phyloP scores from a whole-genome alignment of 1,140 invertebrate species.

The Aphis gossypii region DNA sequence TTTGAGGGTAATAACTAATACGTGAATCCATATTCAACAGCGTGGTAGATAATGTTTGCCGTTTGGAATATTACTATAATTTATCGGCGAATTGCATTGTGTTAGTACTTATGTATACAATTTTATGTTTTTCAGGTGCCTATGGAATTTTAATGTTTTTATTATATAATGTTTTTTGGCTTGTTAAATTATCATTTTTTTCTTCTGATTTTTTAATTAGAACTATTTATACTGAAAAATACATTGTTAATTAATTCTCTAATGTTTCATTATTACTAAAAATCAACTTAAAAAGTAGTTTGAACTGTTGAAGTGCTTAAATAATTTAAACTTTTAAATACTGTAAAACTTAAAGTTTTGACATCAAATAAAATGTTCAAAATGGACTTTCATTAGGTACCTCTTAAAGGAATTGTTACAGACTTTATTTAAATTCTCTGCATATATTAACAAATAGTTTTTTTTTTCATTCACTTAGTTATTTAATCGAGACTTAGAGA shows the following conservation, averaged over 20 bases:
- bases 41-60: background rate
- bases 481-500: conserved; percentile 1
- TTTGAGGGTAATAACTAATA: background rate
- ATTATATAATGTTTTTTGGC: background rate
- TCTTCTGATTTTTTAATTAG: background rate
- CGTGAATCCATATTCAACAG: background rate
- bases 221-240: conserved; percentile 5
- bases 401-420: conserved; percentile 17
- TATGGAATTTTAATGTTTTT: background rate
- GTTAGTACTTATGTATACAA: background rate
- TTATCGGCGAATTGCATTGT: background rate
- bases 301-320: conserved; percentile 37
- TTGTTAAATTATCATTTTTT: background rate
- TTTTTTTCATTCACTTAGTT: background rate
- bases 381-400: conserved; percentile 39
- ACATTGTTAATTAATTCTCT: conserved; percentile 20
- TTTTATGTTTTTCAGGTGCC: background rate
- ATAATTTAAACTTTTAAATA: conserved; percentile 23
- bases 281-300: conserved; percentile 26
- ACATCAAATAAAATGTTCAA: conserved; percentile 45
- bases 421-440: conserved; percentile 30
- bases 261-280: conserved; percentile 2
- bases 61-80: background rate
- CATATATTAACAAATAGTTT: conserved; percentile 1
- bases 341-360: conserved; percentile 18